phyloP scores from a whole-genome alignment of 2,888 invertebrate species.

The Proisotoma minuta region DNA sequence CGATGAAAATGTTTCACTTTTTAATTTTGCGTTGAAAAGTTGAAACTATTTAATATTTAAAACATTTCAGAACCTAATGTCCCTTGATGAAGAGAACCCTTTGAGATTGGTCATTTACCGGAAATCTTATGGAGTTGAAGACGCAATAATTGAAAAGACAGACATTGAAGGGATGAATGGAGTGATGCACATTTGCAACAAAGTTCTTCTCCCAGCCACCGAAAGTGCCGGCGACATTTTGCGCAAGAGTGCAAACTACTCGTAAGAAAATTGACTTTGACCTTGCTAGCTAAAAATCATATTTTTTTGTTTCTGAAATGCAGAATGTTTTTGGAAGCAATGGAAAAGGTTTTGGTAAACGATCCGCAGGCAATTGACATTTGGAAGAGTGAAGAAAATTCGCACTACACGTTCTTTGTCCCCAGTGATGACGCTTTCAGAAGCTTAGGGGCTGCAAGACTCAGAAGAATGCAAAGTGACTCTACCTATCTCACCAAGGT shows the following conservation, averaged over 20 bases:
- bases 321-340: constrained; percentile 51
- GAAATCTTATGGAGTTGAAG: constrained; percentile 53
- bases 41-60: no score
- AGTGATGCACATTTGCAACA: constrained; percentile 54
- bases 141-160: constrained; percentile 52
- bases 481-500: constrained; percentile 50
- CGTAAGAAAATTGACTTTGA: constrained; percentile 49
- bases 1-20: no score
- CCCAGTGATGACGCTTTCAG: constrained; percentile 65
- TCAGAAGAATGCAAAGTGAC: constrained; percentile 50
- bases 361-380: constrained; percentile 49
- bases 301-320: neutral
- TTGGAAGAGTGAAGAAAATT: constrained; percentile 38
- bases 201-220: constrained; percentile 53
- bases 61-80: constrained; percentile 51
- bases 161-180: constrained; percentile 54
- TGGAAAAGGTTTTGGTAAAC: constrained; percentile 49
- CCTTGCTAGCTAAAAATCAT: constrained; percentile 49
- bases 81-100: constrained; percentile 51
- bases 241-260: constrained; percentile 51
- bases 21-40: no score
- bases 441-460: constrained; percentile 53
- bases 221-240: constrained; percentile 52
- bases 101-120: constrained; percentile 54
- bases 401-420: constrained; percentile 63